Evolutionary conservation across 2,113 vertebrate species (phyloP), one percentile per base, ranked within the genome.

Genomic region (Tamias sibiricus): DNA sequence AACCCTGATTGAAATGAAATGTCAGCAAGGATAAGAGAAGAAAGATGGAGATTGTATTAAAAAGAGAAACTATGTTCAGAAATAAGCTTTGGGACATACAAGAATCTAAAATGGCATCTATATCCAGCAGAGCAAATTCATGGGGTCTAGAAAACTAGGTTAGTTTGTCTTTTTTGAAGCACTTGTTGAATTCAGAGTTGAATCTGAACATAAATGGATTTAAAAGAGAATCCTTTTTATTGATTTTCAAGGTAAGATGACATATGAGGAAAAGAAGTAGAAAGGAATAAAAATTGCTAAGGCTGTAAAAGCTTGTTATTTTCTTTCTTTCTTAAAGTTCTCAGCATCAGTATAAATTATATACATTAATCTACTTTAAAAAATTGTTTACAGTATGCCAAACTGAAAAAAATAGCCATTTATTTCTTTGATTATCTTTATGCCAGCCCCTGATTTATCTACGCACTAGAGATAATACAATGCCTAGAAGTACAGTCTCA

Each of bases 1-100:
- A 96, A 97, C 95, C 95, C 95, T 97, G 98, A 98, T 95, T 98
- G 98, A 98, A 98, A 97, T 97, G 97, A 97, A 98, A 98, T 98
- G 98, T 97, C 98, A 98, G 97, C 87, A 95, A 98, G 95, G 97
- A 97, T 98, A 98, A 97, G 96, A 97, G 95, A 98, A 98, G 95
- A 98, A 98, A 97, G 95, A 98, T 98, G 98, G 96, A 98, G 96
- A 98, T 97, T 96, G 94, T 92, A 97, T 98, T 98, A 97, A 97
- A 97, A 97, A 97, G 97, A 98, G 97, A 97, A 96, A 80, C 86
- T 93, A 74, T 97, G 97, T 92, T 94, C 97, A 97, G 96, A 98
- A 98, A 98, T 98, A 96, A 98, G 97, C 94, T 98, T 96, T 97
- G 95, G 95, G 95, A 95, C 95, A 89, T 86, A 95, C 76, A 94